Base-by-base conservation (phyloP, 2,113 vertebrate species). In the Dicrurus megarhynchus region DNA sequence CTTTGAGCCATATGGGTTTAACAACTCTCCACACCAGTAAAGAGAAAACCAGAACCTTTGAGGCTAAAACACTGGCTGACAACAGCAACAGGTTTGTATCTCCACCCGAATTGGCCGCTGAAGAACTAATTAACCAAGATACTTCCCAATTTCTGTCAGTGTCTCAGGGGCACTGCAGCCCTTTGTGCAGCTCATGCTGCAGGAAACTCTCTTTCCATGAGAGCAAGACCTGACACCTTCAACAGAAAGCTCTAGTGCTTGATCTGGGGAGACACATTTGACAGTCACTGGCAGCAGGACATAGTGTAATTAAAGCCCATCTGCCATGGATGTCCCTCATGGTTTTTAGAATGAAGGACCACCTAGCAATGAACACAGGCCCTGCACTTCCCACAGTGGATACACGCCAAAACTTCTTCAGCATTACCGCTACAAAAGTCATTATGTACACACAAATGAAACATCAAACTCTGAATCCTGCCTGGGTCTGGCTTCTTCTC, bases 11-110 rank as follows among this genome's bases (percentile, higher is more conserved):
- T 18, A 57, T 56, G 77, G 57, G 74, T 90, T 91, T 91, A 91
- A 93, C 84, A 65, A 55, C 57, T 80, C 77, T 44, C 39, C 13
- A 32, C 84, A 91, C 20, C 68, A 84, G 67, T 47, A 71, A 96
- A 88, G 92, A 93, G 75, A 90, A 96, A 97, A 92, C 13, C 93
- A 94, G 90, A 87, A 70, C 68, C 27, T 92, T 70, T 21, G 47
- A 39, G 77, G 39, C 42, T 91, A 32, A 93, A 80, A 83, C 47
- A 41, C 55, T 21, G 44, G 63, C 87, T 70, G n/a, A 70, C 55
- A 83, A 46, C 37, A 85, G 84, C 56, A 70, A 41, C 17, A 33
- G 41, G 56, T 55, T 70, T 90, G 32, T 33, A 7, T 42, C 63
- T 56, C 87, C 55, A 1, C 32, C 46, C 65, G 74, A 47, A 80